Conservation (phyloP, 2,797 vertebrate species). For the Antennarius maculatus region DNA sequence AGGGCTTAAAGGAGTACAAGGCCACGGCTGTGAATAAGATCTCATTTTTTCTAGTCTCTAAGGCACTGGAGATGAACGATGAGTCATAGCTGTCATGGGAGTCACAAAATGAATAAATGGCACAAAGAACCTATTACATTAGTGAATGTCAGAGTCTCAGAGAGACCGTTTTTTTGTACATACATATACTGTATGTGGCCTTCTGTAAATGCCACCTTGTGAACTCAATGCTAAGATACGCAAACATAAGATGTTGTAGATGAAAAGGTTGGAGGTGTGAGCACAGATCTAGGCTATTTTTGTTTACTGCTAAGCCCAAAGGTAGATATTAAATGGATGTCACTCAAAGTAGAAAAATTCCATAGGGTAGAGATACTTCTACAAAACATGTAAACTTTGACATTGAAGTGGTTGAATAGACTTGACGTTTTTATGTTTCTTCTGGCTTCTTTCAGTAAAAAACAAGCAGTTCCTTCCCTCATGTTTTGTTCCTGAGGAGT, state of each 20-base stretch:
- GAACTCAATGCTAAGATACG: neutral
- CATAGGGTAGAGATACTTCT: neutral
- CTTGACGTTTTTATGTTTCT: too few relatives aligned
- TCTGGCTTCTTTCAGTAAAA: neutral
- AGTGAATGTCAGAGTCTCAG: constrained; percentile 14
- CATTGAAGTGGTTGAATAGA: too few relatives aligned
- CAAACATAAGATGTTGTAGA: neutral
- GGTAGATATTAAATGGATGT: constrained; percentile 16
- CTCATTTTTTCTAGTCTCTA: constrained; percentile 7
- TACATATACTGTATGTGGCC: neutral
- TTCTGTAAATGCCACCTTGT: neutral
- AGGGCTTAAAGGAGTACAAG: constrained; percentile 53
- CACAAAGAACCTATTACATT: constrained; percentile 15
- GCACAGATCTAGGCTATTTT: neutral
- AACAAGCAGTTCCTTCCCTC: neutral
- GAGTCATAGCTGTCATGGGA: constrained; percentile 53
- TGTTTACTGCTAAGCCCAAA: constrained; percentile 13
- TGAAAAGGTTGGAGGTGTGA: neutral
- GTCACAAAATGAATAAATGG: constrained; percentile 44
- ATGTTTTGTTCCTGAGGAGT: neutral
- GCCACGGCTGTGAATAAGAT: constrained; percentile 55
- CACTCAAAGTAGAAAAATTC: constrained; percentile 14
- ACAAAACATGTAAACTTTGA: neutral
- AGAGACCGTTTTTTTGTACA: neutral
- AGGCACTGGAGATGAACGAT: constrained; percentile 35